A percentile compares a stretch with the other conserved stretches of the same genome.
Conservation (phyloP, 2,113 vertebrate species). For the Perognathus longimembris region DNA sequence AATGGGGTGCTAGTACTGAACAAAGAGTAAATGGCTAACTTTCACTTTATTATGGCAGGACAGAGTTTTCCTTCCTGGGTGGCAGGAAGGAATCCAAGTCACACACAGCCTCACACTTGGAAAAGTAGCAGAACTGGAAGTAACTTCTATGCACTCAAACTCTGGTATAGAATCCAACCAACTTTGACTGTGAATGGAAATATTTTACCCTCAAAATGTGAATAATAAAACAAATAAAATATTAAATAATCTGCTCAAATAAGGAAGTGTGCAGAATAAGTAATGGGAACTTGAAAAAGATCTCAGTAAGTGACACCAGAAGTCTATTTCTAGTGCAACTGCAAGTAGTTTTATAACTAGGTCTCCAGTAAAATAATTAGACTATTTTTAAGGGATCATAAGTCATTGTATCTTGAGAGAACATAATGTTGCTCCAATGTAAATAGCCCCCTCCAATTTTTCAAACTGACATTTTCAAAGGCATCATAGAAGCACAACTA, state of each 20-base stretch:
- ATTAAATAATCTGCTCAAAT: conserved; percentile 80
- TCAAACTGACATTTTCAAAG: conserved; percentile 70
- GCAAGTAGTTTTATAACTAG: conserved; percentile 76
- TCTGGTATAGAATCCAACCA: conserved; percentile 50
- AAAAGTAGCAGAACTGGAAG: conserved; percentile 30
- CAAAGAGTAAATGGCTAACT: background rate
- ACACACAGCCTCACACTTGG: background rate
- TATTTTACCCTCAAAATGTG: conserved; percentile 79
- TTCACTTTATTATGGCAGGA: background rate
- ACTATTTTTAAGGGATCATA: conserved; percentile 77
- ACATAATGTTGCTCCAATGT: conserved; percentile 40
- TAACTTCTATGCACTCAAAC: conserved; percentile 57
- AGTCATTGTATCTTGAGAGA: conserved; percentile 64
- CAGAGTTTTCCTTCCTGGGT: conserved; percentile 35
- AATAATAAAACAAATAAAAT: conserved; percentile 84
- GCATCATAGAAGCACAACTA: conserved; percentile 21
- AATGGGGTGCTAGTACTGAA: background rate
- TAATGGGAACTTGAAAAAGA: conserved; percentile 79
- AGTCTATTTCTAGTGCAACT: conserved; percentile 79
- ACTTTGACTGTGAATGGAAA: conserved; percentile 65
- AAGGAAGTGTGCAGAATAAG: conserved; percentile 78
- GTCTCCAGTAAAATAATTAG: conserved; percentile 79
- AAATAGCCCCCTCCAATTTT: conserved; percentile 44
- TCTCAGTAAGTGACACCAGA: conserved; percentile 79
- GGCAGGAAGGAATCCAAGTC: background rate